Percentiles rank a stretch among this genome's conserved stretches.
Conservation (phyloP, 1,140 invertebrate genomes). For the Drosophila ohnishii region DNA sequence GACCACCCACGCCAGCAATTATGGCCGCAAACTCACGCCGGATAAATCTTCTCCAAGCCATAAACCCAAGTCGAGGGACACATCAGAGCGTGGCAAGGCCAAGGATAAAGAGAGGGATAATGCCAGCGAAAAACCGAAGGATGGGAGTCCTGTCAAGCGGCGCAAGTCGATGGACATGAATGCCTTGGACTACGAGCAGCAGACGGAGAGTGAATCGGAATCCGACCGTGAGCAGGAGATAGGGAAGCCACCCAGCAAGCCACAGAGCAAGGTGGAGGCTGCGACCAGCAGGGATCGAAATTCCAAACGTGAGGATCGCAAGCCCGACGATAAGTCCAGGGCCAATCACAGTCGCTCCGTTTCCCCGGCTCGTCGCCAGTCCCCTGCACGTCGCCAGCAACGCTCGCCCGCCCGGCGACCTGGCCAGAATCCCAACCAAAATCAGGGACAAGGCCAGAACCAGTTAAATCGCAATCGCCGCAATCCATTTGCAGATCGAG, state of each 20-base stretch:
- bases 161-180: slow-evolving; percentile 79
- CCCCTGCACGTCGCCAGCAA: slow-evolving; percentile 54
- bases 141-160: slow-evolving; percentile 41
- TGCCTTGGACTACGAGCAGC: slow-evolving; percentile 80
- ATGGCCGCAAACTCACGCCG: slow-evolving; percentile 66
- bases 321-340: slow-evolving; percentile 37
- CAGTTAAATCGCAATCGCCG: slow-evolving; percentile 57
- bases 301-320: slow-evolving; percentile 33
- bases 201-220: slow-evolving; percentile 70
- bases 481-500: slow-evolving; percentile 73
- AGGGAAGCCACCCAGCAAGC: slow-evolving; percentile 37
- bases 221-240: slow-evolving; percentile 32
- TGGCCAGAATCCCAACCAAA: slow-evolving; percentile 27
- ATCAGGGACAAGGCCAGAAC: slow-evolving; percentile 21
- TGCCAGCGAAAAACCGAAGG: slow-evolving; percentile 48
- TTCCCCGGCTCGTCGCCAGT: slow-evolving; percentile 58
- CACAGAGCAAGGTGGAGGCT: slow-evolving; percentile 24
- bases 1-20: slow-evolving; percentile 77
- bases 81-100: slow-evolving; percentile 31
- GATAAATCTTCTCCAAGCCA: slow-evolving; percentile 46
- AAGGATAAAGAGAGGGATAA: slow-evolving; percentile 52
- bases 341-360: slow-evolving; percentile 47
- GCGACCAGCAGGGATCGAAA: slow-evolving; percentile 22
- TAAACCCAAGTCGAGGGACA: slow-evolving; percentile 39
- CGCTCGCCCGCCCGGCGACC: slow-evolving; percentile 44